Conservation (phyloP, 2,797 vertebrate species). For the Hipposideros larvatus region DNA sequence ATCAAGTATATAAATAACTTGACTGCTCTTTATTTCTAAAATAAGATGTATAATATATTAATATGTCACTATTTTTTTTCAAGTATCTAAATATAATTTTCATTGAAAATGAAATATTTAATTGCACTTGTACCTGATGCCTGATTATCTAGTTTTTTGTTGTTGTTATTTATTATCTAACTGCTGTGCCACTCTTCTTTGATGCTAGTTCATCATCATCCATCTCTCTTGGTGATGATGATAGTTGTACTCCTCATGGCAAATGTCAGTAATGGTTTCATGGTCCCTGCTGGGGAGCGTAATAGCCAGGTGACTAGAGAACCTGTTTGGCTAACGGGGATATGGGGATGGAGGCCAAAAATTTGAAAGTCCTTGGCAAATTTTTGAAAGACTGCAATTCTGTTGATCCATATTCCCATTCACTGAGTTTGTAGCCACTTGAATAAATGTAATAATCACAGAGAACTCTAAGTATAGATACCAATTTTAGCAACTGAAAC, state of each 20-base stretch:
- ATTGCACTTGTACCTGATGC: background rate
- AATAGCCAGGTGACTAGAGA: background rate
- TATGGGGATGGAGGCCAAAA: background rate
- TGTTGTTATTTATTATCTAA: background rate
- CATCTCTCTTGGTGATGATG: background rate
- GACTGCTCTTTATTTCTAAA: conserved; percentile 37
- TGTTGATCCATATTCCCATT: background rate
- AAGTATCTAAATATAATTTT: conserved; percentile 14
- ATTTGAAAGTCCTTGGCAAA: background rate
- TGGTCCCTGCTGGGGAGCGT: background rate
- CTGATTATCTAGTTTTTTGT: background rate
- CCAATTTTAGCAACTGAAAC: background rate
- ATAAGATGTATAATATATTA: background rate
- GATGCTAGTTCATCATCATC: background rate
- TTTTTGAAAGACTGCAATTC: conserved; percentile 10
- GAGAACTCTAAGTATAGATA: background rate
- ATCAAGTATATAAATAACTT: background rate
- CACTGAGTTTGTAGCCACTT: background rate
- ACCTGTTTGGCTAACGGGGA: background rate
- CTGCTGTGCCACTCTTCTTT: background rate
- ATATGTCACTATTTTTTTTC: background rate
- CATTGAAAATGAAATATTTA: background rate
- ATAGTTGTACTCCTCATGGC: background rate
- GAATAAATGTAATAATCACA: background rate
- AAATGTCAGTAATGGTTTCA: background rate